These are phyloP conservation scores for Mohoua ochrocephala DNA, from an alignment of 2,113 vertebrate genomes.

Conservation along the genomic window DNA sequence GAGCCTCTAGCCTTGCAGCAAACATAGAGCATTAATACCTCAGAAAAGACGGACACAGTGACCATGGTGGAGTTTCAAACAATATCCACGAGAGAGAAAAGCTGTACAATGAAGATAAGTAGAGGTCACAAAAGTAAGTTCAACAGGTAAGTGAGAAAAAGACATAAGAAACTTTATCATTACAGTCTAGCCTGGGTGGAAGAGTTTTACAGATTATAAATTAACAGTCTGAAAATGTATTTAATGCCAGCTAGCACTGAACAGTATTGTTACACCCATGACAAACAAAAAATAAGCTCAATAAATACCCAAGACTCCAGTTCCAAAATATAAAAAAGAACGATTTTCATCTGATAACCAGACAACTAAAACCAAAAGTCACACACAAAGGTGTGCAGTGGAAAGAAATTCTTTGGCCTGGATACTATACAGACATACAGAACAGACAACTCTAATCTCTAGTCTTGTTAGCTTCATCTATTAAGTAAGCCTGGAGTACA, in stretches of 20 bases:
- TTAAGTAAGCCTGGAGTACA: conserved; percentile 21
- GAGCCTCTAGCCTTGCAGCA: not conserved
- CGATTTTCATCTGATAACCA: not conserved
- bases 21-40: conserved; percentile 1
- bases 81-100: not conserved
- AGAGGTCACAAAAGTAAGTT: not conserved
- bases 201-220: not conserved
- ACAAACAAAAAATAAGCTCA: not conserved
- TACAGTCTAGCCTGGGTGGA: not conserved
- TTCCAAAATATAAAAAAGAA: not conserved
- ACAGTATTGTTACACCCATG: not conserved
- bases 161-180: not conserved
- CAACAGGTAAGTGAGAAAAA: conserved; percentile 37
- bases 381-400: fast-evolving
- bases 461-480: conserved; percentile 3
- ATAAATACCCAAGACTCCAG: not conserved
- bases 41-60: not conserved
- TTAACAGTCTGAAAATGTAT: not conserved
- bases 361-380: not conserved
- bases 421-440: not conserved
- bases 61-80: not conserved
- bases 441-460: not conserved
- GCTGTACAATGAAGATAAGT: not conserved
- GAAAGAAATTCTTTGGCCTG: not conserved
- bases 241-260: not conserved